Evolutionary conservation across 1,140 invertebrate species (phyloP), one percentile per base, ranked within the genome.

Genomic region (Panulirus ornatus): DNA sequence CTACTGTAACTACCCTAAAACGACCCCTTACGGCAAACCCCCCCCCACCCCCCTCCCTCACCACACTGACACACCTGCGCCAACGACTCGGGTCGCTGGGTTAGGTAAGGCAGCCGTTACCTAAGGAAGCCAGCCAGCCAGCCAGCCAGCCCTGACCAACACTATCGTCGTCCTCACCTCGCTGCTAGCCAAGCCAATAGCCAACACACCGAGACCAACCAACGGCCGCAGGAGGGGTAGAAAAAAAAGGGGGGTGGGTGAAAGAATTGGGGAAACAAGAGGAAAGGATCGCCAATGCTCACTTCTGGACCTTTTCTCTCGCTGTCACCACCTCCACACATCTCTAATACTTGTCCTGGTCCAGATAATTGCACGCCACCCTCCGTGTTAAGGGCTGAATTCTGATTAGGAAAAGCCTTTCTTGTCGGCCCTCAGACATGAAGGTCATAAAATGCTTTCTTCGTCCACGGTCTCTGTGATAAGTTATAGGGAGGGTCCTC

Each of bases 341-440:
- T 58, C 54, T 11, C 44, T 58, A 11, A 58, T 58, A 58, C 54
- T 66, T 66, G n/a, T 66, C n/a, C 54, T 11, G 54, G 70, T 73
- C 16, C 30, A 84, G 83, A 84, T 73, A 84, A 84, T 84, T 73
- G 54, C 66, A 51, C 63, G 66, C 82, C 58, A 51, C 44, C 63
- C 70, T 36, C 14, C 22, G 27, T 34, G 63, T 19, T 84, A 71
- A 38, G 83, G 83, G 22, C 83, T 42, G 70, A 51, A 84, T 70
- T 84, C 83, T 36, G 42, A 70, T 73, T 73, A 73, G 30, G 22
- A 44, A 70, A 44, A 19, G 40, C 40, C 42, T 30, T 73, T 34
- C 40, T 51, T 47, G 38, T 44, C 66, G 66, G 22, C 34, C 83
- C 73, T 84, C n/a, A 34, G 40, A 27, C 22, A 8, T 58, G 63